A percentile compares a stretch with the other conserved stretches of the same genome.
Conservation (phyloP, 2,113 vertebrate genomes). For the Chitala chitala region DNA sequence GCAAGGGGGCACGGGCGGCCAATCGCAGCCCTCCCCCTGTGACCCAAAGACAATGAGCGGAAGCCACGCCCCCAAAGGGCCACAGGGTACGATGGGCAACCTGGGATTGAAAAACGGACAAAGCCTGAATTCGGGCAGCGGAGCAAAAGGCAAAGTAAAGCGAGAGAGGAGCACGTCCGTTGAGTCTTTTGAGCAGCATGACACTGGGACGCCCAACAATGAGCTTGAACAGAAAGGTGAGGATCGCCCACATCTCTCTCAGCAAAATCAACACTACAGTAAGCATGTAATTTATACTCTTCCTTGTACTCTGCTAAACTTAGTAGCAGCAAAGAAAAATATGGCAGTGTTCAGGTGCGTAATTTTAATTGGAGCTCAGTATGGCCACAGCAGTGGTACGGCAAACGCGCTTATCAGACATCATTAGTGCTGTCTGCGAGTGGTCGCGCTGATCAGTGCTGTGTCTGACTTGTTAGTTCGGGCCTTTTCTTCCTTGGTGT, state of each 20-base stretch:
- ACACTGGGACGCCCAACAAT: conserved; percentile 84
- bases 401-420: no score
- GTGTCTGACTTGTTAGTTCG: no score
- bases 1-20: conserved; percentile 88
- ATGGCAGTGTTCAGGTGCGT: no score
- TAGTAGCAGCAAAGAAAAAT: no score
- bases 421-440: no score
- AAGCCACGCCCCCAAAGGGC: conserved; percentile 77
- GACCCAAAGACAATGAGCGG: conserved; percentile 82
- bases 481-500: no score
- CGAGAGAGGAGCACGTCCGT: conserved; percentile 92
- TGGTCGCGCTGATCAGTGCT: no score
- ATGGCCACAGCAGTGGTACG: no score
- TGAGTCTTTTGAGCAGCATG: conserved; percentile 93
- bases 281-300: not conserved
- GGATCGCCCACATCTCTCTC: not conserved
- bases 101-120: conserved; percentile 94
- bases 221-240: conserved; percentile 87
- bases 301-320: not conserved
- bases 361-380: no score
- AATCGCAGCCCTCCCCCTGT: conserved; percentile 94
- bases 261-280: not conserved
- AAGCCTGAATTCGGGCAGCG: conserved; percentile 78
- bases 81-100: conserved; percentile 80
- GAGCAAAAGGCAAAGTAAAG: conserved; percentile 96